Percentiles rank a stretch among this genome's conserved stretches.
phyloP scores from a whole-genome alignment of 2,113 vertebrate species.

The Cololabis saira region DNA sequence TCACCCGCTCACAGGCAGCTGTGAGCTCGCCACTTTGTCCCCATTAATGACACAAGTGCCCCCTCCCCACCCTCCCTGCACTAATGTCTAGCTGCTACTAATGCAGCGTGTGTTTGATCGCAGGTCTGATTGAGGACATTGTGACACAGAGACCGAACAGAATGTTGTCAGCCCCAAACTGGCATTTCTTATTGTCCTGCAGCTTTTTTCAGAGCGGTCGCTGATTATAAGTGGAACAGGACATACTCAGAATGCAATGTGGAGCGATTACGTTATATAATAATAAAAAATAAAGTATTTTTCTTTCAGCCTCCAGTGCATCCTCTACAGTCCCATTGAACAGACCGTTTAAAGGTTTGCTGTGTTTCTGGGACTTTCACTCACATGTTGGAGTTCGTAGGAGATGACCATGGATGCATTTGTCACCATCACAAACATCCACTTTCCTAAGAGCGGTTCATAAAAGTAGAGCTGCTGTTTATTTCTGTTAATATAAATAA shows the following conservation, averaged over 20 bases:
- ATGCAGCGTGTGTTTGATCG: slow-evolving; percentile 33
- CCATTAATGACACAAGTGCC: slow-evolving; percentile 65
- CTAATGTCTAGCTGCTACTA: slow-evolving; percentile 54
- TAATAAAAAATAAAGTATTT: no score
- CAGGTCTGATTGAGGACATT: slow-evolving; percentile 24
- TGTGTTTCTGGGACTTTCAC: slow-evolving; percentile 45
- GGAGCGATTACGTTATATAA: slow-evolving; percentile 14
- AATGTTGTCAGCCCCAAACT: slow-evolving; percentile 36
- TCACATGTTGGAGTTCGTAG: slow-evolving; percentile 16
- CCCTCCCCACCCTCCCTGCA: slow-evolving; percentile 5
- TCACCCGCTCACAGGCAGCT: slow-evolving; percentile 69
- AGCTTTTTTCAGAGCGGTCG: background rate
- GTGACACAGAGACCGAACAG: slow-evolving; percentile 63
- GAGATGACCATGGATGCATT: slow-evolving; percentile 1
- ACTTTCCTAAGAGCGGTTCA: background rate
- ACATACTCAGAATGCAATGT: slow-evolving; percentile 9
- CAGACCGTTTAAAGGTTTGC: slow-evolving; percentile 46
- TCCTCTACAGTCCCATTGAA: slow-evolving; percentile 23
- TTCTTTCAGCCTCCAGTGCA: slow-evolving; percentile 2
- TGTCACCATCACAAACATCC: background rate
- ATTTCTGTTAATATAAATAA: background rate
- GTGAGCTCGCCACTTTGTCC: slow-evolving; percentile 47
- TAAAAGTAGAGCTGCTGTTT: background rate
- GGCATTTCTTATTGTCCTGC: slow-evolving; percentile 39
- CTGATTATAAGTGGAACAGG: slow-evolving; percentile 37